Base-by-base conservation (phyloP, 2,888 invertebrate genomes). In the Apocheima hispidaria region DNA sequence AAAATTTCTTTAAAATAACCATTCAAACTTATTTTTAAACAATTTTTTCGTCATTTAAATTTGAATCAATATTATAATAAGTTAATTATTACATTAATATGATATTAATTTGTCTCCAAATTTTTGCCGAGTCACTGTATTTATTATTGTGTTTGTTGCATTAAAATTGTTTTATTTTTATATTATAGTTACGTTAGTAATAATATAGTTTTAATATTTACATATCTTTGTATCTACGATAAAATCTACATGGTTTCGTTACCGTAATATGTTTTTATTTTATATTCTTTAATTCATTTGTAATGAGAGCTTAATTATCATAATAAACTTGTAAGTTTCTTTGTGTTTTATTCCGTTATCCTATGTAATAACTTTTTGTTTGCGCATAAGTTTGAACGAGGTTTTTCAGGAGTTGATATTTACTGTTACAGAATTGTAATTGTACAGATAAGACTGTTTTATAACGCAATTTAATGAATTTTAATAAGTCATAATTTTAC, bases 321-420 rank as follows among this genome's bases (percentile, higher is more conserved):
- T 43, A 65, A 69, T 72, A 72, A 74, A 73, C 58, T 50, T 48
- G 56, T 64, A 40, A 6, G 36, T 41, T 58, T 58, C 51, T 63
- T 63, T 64, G 69, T 67, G 64, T 73, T 73, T 73, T 55, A 73
- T 69, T 74, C 66, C 46, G 20, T 48, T 35, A 46, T 26, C 33
- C 40, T 16, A 46, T 28, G 9, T n/a, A 18, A 20, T 26, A 28
- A n/a, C 7, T 44, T 35, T 44, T 14, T 20, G 33, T 33, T 16
- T 38, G 35, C 16, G 38, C 46, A 51, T 12, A 23, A 20, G n/a
- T 21, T 1, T 23, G 21, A 21, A 21, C 18, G 21, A 21, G 10
- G n/a, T n/a, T n/a, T 21, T 41, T 41, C 10, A 4, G 2, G 20
- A 30, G 16, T 12, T 5, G 12, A 28, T 6, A 53, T 44, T 23